Base-by-base conservation (phyloP, 2,888 invertebrate species). In the Melipona bicolor region DNA sequence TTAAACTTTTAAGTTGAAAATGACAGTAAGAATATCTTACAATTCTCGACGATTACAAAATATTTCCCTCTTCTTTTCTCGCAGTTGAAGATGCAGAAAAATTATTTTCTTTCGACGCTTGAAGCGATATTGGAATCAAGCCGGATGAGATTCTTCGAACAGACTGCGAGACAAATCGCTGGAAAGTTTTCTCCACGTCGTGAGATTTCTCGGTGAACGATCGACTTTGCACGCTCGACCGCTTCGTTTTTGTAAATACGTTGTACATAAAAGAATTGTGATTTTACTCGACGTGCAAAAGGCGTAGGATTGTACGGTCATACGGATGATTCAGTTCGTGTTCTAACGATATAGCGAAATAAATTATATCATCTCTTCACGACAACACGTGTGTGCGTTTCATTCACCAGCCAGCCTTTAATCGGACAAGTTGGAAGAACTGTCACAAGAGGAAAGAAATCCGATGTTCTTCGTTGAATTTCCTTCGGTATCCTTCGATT, bases 301-400 rank as follows among this genome's bases (percentile, higher is more conserved):
- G 87, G 83, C 88, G 87, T 91, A 92, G 90, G 89, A 91, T 90
- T 90, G 91, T 92, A 93, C 89, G 89, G 80, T 88, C 85, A 90
- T 91, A n/a, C 90, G 89, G 89, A 89, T 89, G 90, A 92, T 91
- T 92, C 92, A 91, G 92, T 92, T 93, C 93, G 93, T 93, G 93
- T 94, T 93, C 91, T 91, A 93, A 92, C 93, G 93, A 93, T 92
- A 92, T 93, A 94, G 92, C 89, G 88, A 92, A 92, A 93, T 94
- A 94, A 93, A 94, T 93, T 93, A 94, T 93, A 93, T 91, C 92
- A 91, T 88, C 90, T 89, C 89, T 89, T 89, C 77, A 91, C 72
- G 83, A 87, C 61, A 79, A 84, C 61, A 76, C 50, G 70, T 59
- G 61, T 74, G 19, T 71, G 56, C 65, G 65, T 80, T 71, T 73